Base-by-base conservation (phyloP, 64 coral and sea anemone genomes). In the Montipora capricornis region DNA sequence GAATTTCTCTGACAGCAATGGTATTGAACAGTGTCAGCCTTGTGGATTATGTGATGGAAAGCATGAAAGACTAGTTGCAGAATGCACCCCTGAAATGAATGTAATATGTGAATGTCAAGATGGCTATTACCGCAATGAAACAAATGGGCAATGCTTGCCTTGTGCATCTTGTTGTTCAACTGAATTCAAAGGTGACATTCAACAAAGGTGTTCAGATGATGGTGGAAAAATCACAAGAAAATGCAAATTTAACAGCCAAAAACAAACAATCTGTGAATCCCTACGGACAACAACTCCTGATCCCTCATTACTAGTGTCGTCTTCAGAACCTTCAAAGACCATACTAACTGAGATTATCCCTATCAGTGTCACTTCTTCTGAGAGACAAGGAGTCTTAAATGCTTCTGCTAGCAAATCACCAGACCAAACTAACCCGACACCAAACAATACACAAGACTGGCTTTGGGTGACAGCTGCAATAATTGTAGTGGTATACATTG, bases 1-100 rank as follows among this genome's bases (percentile, higher is more conserved):
- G 6, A 84, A 84, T 10, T 84, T 84, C 15, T 84, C 81, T 4
- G 44, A 17, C 81, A 84, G 29, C n/a, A 7, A 24, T 9, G 61
- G 81, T 13, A 68, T 8, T 84, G 4, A 46, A 6, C 58, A 68
- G 29, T 84, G 81, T 61, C 81, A 84, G 44, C 81, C 81, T 68
- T 84, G 81, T 84, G 81, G 26, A 15, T 3, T 61, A 4, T 84
- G 81, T 48, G 5, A 15, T 46, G 58, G 60, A 0, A 68, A 68
- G 61, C 59, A 84, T 46, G 59, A 84, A 68, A 3, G 55, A 37
- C 59, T 84, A 4, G 37, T 47, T 46, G 4, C 11, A 16, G 26
- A 84, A 19, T 84, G 81, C 16, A 68, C 37, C 6, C 59, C 15
- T 19, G 57, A 37, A 37, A 37, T 37, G 15, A 48, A 84, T 49